Base-by-base conservation (phyloP, 53 echinoderm and acorn worm genomes). In the Pentamera pediparva region DNA sequence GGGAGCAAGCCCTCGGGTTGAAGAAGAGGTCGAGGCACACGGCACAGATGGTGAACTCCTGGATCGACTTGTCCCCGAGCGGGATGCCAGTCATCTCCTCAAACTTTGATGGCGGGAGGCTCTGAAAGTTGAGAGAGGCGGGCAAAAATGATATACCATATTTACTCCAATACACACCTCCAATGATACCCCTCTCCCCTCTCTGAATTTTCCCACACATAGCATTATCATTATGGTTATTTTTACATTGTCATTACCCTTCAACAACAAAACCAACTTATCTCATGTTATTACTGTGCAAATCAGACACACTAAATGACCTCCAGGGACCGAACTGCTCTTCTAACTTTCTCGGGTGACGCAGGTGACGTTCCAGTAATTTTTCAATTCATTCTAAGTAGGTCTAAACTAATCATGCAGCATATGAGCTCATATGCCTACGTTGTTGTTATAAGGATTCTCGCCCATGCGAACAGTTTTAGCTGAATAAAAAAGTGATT, bases 21-120 rank as follows among this genome's bases (percentile, higher is more conserved):
- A 74, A 86, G 78, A 83, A 92, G 58, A 92, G 57, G 65, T 92
- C 92, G 67, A 92, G 57, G 53, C 89, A 89, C 37, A 92, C 83
- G 15, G 86, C 59, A 70, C 92, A 92, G n/a, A 84, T 84, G 5
- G 81, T 81, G 62, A 78, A 86, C 69, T 92, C 85, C n/a, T 85
- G 89, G 15, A 89, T 59, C 20, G 83, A 74, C 41, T 54, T 78
- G 30, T 82, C 79, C 26, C 67, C 81, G 22, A 72, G 55, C 15
- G 73, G 54, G 19, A 72, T 35, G 19, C 73, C 73, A n/a, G 77
- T 63, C 9, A 54, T 54, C 20, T 54, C 55, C 37, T 72, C 73
- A 34, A 72, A 72, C 25, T 50, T 54, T 21, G 67, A 39, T 25
- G 67, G 67, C 45, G 45, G 67, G 39, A 67, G 25, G 26, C 67